phyloP scores from a whole-genome alignment of 2,797 vertebrate genomes.

The Anableps anableps region DNA sequence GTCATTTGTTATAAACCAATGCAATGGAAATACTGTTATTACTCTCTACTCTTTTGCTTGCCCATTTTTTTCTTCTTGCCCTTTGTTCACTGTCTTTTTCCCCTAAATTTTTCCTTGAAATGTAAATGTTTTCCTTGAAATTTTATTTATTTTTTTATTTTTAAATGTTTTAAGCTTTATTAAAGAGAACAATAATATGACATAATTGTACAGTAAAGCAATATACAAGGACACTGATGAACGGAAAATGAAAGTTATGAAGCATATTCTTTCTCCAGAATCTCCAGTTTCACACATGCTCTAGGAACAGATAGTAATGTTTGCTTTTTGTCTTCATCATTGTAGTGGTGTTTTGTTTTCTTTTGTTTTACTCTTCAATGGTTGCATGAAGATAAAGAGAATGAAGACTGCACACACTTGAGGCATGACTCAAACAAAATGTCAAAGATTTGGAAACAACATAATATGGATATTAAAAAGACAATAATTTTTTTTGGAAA shows the following conservation, averaged over 20 bases:
- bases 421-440: constrained; percentile 12
- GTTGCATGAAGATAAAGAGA: neutral
- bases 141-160: no score
- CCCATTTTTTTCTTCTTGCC: neutral
- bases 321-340: neutral
- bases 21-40: no score
- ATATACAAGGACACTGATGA: neutral
- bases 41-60: neutral
- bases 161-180: neutral
- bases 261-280: neutral
- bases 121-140: neutral
- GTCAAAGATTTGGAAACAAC: neutral
- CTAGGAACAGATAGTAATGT: neutral
- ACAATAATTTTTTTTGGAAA: constrained; percentile 16
- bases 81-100: neutral
- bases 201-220: neutral
- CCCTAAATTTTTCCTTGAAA: neutral
- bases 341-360: neutral
- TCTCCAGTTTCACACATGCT: neutral
- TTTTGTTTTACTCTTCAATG: neutral
- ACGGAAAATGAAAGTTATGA: neutral
- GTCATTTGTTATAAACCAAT: neutral
- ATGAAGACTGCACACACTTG: neutral
- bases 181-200: neutral
- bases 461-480: constrained; percentile 8